These are phyloP conservation scores for Synergus itoensis DNA, from an alignment of 2,888 invertebrate genomes.

Conservation along the genomic window DNA sequence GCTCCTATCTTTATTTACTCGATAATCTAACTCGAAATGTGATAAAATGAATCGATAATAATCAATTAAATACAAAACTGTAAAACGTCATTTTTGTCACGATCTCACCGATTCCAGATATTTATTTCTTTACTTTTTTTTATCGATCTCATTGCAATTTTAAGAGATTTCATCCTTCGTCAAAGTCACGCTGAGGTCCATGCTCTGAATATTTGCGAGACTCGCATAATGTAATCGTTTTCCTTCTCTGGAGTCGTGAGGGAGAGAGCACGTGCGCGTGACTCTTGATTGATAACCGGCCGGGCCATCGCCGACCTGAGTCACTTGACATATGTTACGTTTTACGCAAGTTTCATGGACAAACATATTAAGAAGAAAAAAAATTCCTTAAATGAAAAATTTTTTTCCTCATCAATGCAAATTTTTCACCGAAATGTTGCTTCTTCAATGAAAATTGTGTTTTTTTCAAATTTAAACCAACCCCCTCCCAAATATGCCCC, in stretches of 20 bases:
- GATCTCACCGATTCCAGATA: neutral
- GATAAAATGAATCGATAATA: neutral
- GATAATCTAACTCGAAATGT: neutral
- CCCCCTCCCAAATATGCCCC: too few species aligned
- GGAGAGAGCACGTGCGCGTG: neutral
- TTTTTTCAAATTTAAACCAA: too few species aligned
- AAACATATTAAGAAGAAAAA: neutral
- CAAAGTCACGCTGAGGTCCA: constrained; percentile 4
- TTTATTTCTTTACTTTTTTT: neutral
- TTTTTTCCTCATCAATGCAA: neutral
- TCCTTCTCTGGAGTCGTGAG: neutral
- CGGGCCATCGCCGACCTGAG: neutral
- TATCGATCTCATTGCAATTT: neutral
- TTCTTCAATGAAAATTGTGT: too few species aligned
- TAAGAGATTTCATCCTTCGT: neutral
- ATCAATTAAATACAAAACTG: neutral
- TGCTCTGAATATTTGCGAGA: neutral
- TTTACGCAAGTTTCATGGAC: neutral
- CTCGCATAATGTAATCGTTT: neutral
- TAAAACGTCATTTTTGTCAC: neutral
- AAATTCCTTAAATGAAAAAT: neutral
- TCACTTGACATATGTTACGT: neutral
- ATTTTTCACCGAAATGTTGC: too few species aligned
- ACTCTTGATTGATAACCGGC: neutral
- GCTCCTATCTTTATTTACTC: too few species aligned